Evolutionary conservation across 2,797 vertebrate genomes (phyloP), one percentile per base, ranked within the genome.

Genomic region (Pelochelys cantorii): DNA sequence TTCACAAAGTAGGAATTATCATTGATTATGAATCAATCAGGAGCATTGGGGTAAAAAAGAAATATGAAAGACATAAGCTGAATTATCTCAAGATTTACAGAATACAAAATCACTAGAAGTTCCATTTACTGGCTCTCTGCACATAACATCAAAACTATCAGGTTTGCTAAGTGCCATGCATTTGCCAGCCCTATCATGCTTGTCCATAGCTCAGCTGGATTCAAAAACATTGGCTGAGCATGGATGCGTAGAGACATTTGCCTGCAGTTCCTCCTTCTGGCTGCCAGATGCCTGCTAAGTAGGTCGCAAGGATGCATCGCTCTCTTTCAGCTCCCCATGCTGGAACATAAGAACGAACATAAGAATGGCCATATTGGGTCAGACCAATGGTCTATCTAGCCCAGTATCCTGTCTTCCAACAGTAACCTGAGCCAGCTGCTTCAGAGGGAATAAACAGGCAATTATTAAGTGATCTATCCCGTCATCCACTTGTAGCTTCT

Each of bases 261-360:
- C 85, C 57, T 52, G 85, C 62, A 79, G 5, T 48, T 88, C 1
- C 60, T 59, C 48, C 5, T 52, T 10, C 11, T 9, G 77, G 60
- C 79, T 90, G 75, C 82, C 2, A 54, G 31, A 86, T 52, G 75
- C 29, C 3, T 1, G 52, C 55, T 65, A 12, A 92, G 81, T 1
- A 78, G 53, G 54, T 31, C 85, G 81, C 68, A 60, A 48, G 85
- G 11, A 86, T 37, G 74, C 42, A 34, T 56, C 48, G 2, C 15
- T 80, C 77, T 81, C 82, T 3, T 56, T 53, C 55, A 91, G 81
- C 65, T 92, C 53, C 25, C 71, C 80, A 83, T 15, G 11, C n/a
- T 25, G 79, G 57, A 74, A 48, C 14, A 12, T 0, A 0, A 62
- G 29, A 29, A 29, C 25, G 3, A 74, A 48, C 14, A 11, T 62